Percentiles rank a stretch among this genome's conserved stretches.
These are phyloP conservation scores for Acronicta psi DNA, from an alignment of 2,888 invertebrate genomes.

Conservation along the genomic window DNA sequence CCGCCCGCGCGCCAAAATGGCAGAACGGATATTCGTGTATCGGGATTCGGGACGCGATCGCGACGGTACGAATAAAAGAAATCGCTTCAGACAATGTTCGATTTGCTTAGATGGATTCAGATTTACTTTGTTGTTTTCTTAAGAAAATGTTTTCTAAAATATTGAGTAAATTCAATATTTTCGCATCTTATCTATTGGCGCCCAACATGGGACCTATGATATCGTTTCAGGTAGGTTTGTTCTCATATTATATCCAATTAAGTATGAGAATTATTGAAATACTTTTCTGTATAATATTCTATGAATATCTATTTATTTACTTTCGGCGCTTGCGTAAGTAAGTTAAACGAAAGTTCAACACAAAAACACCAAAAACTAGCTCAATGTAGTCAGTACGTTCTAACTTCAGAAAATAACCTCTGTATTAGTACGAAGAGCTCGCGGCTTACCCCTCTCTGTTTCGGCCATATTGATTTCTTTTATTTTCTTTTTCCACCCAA, in stretches of 20 bases:
- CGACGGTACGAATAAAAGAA: slow-evolving; percentile 63
- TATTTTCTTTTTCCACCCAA: slow-evolving; percentile 78
- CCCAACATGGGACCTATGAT: slow-evolving; percentile 21
- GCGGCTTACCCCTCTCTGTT: slow-evolving; percentile 68
- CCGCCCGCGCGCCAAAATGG: slow-evolving; percentile 84
- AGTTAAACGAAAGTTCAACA: too few species aligned
- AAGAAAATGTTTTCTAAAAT: too few species aligned
- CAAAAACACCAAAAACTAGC: background rate
- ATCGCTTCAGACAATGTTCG: slow-evolving; percentile 67
- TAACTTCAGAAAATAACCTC: slow-evolving; percentile 30
- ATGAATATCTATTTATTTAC: too few species aligned
- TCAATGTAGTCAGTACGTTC: slow-evolving; percentile 4
- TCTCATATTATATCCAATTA: too few species aligned
- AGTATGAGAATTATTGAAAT: too few species aligned
- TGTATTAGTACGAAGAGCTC: slow-evolving; percentile 43
- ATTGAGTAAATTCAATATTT: too few species aligned
- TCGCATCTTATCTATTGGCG: slow-evolving; percentile 23
- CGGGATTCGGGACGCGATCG: slow-evolving; percentile 71
- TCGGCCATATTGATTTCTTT: slow-evolving; percentile 79
- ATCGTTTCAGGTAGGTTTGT: too few species aligned
- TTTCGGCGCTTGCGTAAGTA: too few species aligned
- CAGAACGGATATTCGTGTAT: slow-evolving; percentile 85
- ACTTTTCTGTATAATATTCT: too few species aligned
- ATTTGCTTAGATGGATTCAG: slow-evolving; percentile 25
- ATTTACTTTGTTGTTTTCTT: slow-evolving; percentile 3